Evolutionary conservation across 2,888 invertebrate genomes (phyloP).

Genomic region (Dryomyza anilis): DNA sequence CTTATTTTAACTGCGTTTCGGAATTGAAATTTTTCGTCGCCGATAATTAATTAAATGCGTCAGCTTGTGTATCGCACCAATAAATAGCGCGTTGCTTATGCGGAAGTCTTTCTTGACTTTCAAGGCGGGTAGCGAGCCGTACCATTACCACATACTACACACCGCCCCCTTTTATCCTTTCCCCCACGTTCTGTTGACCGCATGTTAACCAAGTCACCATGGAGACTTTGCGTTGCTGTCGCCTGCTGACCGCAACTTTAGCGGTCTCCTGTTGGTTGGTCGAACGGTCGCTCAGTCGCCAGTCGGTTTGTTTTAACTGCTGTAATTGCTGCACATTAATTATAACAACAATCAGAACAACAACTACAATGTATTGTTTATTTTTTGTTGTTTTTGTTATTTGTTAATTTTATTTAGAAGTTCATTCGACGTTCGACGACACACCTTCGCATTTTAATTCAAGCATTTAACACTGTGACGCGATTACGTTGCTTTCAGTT

Average conservation of each 20-base stretch:
- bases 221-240: neutral
- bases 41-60: constrained; percentile 56
- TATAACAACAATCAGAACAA: constrained; percentile 13
- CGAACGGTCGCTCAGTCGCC: no score
- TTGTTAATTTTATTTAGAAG: constrained; percentile 22
- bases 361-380: neutral
- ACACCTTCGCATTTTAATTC: constrained; percentile 16
- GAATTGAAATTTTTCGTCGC: neutral
- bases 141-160: neutral
- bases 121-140: no score
- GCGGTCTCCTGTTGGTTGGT: no score
- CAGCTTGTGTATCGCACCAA: constrained; percentile 48
- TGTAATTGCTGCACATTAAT: constrained; percentile 20
- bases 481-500: no score
- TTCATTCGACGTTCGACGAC: neutral
- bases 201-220: neutral
- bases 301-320: constrained; percentile 8
- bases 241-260: neutral
- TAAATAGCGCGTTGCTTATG: constrained; percentile 16
- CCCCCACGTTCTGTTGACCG: neutral
- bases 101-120: neutral
- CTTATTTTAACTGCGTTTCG: neutral
- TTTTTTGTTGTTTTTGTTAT: neutral
- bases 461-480: no score
- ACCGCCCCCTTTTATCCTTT: neutral